Percentiles rank a stretch among this genome's conserved stretches.
These are phyloP conservation scores for Maniola hyperantus DNA, from an alignment of 2,888 invertebrate species.

Conservation along the genomic window DNA sequence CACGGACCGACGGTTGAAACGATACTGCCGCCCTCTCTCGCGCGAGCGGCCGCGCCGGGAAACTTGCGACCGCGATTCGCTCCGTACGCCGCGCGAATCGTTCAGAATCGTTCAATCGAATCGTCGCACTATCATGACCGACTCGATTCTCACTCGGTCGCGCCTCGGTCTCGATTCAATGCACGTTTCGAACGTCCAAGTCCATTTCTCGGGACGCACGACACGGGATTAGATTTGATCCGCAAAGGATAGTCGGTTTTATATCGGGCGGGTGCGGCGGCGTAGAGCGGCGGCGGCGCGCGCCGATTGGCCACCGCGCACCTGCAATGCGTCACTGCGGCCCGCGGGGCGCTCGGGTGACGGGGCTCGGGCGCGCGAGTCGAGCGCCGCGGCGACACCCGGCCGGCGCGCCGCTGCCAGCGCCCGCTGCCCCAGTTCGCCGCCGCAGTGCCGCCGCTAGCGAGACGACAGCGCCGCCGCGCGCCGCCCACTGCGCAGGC, in stretches of 20 bases:
- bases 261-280: slow-evolving; percentile 88
- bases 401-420: slow-evolving; percentile 53
- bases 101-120: slow-evolving; percentile 76
- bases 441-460: slow-evolving; percentile 54
- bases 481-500: slow-evolving; percentile 46
- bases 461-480: slow-evolving; percentile 43
- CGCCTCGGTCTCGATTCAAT: slow-evolving; percentile 49
- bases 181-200: slow-evolving; percentile 68
- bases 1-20: slow-evolving; percentile 81
- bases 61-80: slow-evolving; percentile 76
- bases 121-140: slow-evolving; percentile 74
- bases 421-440: slow-evolving; percentile 64
- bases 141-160: slow-evolving; percentile 60
- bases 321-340: slow-evolving; percentile 92
- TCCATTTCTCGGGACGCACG: slow-evolving; percentile 80
- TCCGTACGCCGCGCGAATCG: slow-evolving; percentile 74
- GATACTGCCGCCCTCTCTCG: slow-evolving; percentile 84
- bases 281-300: slow-evolving; percentile 87
- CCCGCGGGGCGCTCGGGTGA: slow-evolving; percentile 51
- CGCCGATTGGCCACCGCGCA: slow-evolving; percentile 90
- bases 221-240: slow-evolving; percentile 84
- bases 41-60: slow-evolving; percentile 77
- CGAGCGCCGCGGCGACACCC: slow-evolving; percentile 44
- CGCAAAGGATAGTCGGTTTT: slow-evolving; percentile 85
- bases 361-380: slow-evolving; percentile 50